phyloP scores from a whole-genome alignment of 2,888 invertebrate species.

The Zele albiditarsus region DNA sequence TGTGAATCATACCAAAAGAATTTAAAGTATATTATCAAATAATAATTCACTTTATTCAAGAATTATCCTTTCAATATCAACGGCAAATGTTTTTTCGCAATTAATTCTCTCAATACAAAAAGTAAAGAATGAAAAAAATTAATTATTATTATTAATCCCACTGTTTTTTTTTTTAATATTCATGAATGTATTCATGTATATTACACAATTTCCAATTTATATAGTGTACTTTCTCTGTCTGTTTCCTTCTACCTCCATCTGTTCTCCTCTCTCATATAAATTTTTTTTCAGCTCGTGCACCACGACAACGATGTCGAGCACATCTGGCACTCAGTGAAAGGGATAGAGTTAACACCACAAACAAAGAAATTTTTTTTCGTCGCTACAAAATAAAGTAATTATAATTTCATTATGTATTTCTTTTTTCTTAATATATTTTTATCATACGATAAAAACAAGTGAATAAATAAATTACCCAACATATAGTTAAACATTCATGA shows the following conservation, averaged over 20 bases:
- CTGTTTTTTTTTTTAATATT: neutral
- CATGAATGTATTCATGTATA: neutral
- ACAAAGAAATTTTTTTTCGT: conserved; percentile 3
- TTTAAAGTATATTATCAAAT: neutral
- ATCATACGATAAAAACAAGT: neutral
- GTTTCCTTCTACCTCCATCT: neutral
- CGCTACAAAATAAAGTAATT: neutral
- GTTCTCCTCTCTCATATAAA: neutral
- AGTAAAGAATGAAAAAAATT: neutral
- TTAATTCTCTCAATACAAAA: neutral
- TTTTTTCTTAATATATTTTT: neutral
- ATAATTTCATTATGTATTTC: neutral
- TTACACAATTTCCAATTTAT: conserved; percentile 15
- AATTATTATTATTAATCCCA: neutral
- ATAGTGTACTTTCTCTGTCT: conserved; percentile 12
- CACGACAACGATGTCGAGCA: conserved; percentile 1
- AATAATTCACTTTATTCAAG: neutral
- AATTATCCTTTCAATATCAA: neutral
- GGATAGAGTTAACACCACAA: conserved; percentile 2
- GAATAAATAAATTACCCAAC: neutral
- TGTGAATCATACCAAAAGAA: neutral
- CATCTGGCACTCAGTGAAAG: conserved; percentile 25
- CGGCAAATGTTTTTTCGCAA: neutral
- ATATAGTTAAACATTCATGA: neutral
- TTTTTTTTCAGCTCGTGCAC: neutral